These are phyloP conservation scores for Dyspetes luteomarginatus DNA, from an alignment of 2,888 invertebrate species.

Conservation along the genomic window DNA sequence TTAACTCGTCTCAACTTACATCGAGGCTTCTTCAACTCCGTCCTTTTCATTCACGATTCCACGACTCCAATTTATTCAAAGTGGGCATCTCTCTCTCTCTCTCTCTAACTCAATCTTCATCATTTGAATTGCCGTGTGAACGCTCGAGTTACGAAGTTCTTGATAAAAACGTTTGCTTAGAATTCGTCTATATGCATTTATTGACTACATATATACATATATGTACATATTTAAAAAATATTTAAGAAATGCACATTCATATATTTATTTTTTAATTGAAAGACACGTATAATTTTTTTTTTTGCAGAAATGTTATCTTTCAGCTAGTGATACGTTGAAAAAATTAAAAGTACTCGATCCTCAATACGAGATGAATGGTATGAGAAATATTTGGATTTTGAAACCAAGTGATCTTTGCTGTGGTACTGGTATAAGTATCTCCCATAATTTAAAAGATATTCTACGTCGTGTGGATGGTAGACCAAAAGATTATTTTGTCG, in stretches of 20 bases:
- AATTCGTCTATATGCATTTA: too few species aligned
- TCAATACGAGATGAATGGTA: conserved; percentile 87
- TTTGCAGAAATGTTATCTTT: conserved; percentile 65
- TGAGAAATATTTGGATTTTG: conserved; percentile 94
- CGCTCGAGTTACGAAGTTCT: not conserved
- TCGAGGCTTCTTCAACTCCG: conserved; percentile 15
- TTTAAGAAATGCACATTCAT: too few species aligned
- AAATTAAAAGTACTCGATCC: conserved; percentile 75
- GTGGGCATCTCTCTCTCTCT: not conserved
- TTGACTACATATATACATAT: too few species aligned
- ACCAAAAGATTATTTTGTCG: conserved; percentile 88
- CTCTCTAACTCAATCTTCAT: conserved; percentile 5
- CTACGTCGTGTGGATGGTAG: conserved; percentile 86
- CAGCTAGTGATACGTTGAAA: conserved; percentile 64
- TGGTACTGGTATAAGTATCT: conserved; percentile 93
- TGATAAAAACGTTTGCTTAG: not conserved
- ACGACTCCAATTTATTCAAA: conserved; percentile 7
- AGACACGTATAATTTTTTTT: too few species aligned
- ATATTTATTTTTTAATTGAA: too few species aligned
- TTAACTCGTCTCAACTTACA: conserved; percentile 10
- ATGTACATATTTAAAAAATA: too few species aligned
- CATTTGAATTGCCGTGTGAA: conserved; percentile 12
- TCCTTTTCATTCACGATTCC: conserved; percentile 23
- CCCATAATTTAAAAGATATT: conserved; percentile 90
- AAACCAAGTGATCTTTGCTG: conserved; percentile 93